phyloP scores from a whole-genome alignment of 2,888 invertebrate species.

The Osmoderma eremita region DNA sequence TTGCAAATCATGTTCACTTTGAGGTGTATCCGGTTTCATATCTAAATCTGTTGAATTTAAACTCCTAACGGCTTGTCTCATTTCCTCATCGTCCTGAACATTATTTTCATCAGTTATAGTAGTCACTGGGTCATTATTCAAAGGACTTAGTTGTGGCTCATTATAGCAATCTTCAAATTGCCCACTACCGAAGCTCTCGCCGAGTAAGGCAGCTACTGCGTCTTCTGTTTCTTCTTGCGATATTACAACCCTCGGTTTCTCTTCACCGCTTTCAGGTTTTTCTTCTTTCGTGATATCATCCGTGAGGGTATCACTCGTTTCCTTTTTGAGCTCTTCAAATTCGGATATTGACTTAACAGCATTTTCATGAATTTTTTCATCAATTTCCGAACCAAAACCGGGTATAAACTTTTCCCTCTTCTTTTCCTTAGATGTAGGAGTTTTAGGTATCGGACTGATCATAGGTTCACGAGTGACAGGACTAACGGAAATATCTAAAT shows the following conservation, averaged over 20 bases:
- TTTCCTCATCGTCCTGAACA: slow-evolving; percentile 87
- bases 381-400: slow-evolving; percentile 73
- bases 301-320: slow-evolving; percentile 45
- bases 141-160: slow-evolving; percentile 65
- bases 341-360: slow-evolving; percentile 84
- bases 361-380: slow-evolving; percentile 79
- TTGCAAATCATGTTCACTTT: slow-evolving; percentile 83
- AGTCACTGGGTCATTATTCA: slow-evolving; percentile 64
- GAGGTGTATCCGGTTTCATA: slow-evolving; percentile 85
- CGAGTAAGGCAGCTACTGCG: slow-evolving; percentile 87
- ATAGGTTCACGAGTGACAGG: slow-evolving; percentile 58
- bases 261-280: slow-evolving; percentile 65
- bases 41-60: slow-evolving; percentile 74
- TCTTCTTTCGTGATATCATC: slow-evolving; percentile 55
- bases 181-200: slow-evolving; percentile 83
- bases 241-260: slow-evolving; percentile 83
- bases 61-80: slow-evolving; percentile 85
- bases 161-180: slow-evolving; percentile 68
- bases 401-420: slow-evolving; percentile 74
- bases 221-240: slow-evolving; percentile 94
- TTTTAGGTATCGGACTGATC: slow-evolving; percentile 68
- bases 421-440: slow-evolving; percentile 59
- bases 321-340: slow-evolving; percentile 60
- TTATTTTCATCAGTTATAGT: slow-evolving; percentile 72
- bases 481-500: slow-evolving; percentile 54